phyloP scores from a whole-genome alignment of 2,888 invertebrate species.

The Thalpophila matura region DNA sequence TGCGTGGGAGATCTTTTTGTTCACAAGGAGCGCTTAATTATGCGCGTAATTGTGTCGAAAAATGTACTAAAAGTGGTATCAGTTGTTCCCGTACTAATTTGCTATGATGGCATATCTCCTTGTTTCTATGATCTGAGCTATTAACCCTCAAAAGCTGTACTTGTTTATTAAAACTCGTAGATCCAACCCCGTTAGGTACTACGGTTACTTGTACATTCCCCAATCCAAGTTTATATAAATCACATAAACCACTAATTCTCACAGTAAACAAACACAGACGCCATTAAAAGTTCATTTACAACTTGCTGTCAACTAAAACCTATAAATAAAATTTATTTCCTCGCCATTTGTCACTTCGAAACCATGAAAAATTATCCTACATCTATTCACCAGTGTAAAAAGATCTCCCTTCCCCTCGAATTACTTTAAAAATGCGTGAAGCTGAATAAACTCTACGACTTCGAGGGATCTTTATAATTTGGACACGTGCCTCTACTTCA shows the following conservation, averaged over 20 bases:
- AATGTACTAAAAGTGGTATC: no score
- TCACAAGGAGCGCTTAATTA: no score
- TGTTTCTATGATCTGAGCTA: no score
- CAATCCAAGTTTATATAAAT: conserved; percentile 59
- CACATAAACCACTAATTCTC: conserved; percentile 66
- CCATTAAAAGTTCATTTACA: conserved; percentile 79
- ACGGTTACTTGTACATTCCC: conserved; percentile 12
- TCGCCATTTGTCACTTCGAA: conserved; percentile 72
- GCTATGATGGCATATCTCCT: no score
- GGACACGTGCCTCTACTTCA: conserved; percentile 63
- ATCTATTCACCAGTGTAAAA: conserved; percentile 54
- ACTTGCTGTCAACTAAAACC: conserved; percentile 73
- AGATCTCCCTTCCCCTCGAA: conserved; percentile 63
- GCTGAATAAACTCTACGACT: conserved; percentile 49
- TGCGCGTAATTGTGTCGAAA: no score
- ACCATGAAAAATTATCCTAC: conserved; percentile 74
- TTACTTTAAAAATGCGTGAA: conserved; percentile 46
- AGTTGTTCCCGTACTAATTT: no score
- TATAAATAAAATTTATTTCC: conserved; percentile 75
- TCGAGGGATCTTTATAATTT: conserved; percentile 63
- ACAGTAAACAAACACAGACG: conserved; percentile 64
- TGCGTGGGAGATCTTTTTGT: no score
- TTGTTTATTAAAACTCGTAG: conserved; percentile 11
- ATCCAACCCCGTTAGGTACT: conserved; percentile 15
- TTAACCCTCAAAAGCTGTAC: conserved; percentile 18